Conservation (phyloP, 2,888 invertebrate species). For the Abscondita cerata region DNA sequence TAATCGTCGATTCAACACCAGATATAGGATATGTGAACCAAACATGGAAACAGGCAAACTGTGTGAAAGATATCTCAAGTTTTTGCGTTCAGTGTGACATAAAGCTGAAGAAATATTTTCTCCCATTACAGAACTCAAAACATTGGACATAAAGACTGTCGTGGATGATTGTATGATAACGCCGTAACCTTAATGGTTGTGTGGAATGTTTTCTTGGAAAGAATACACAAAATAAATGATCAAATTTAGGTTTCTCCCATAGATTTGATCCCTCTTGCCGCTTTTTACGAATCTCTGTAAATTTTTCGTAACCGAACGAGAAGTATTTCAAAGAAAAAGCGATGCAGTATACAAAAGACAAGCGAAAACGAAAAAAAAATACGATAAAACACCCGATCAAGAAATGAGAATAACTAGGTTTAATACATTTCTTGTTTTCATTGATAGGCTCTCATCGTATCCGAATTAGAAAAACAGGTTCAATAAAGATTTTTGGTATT, state of each 20-base stretch:
- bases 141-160: conserved; percentile 2
- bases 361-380: conserved; percentile 34
- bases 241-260: conserved; percentile 39
- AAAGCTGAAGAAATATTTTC: conserved; percentile 33
- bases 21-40: conserved; percentile 35
- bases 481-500: conserved; percentile 8
- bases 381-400: too few species aligned
- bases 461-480: too few species aligned
- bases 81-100: too few species aligned
- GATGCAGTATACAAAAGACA: conserved; percentile 37
- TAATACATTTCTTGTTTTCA: too few species aligned
- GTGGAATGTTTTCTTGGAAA: conserved; percentile 42
- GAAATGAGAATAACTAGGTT: too few species aligned
- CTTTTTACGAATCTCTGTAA: conserved; percentile 39
- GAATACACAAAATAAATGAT: conserved; percentile 23
- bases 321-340: conserved; percentile 36
- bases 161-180: conserved; percentile 46
- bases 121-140: conserved; percentile 20
- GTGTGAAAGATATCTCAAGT: conserved; percentile 30
- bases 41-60: conserved; percentile 20
- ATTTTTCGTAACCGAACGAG: conserved; percentile 26
- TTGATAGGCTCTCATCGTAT: too few species aligned
- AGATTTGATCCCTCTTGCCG: conserved; percentile 37
- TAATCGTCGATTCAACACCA: too few species aligned
- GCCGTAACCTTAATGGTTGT: conserved; percentile 40